Percentiles rank a stretch among this genome's conserved stretches.
Evolutionary conservation across 2,797 vertebrate species (phyloP).

Genomic region (Hoplostethus atlanticus): DNA sequence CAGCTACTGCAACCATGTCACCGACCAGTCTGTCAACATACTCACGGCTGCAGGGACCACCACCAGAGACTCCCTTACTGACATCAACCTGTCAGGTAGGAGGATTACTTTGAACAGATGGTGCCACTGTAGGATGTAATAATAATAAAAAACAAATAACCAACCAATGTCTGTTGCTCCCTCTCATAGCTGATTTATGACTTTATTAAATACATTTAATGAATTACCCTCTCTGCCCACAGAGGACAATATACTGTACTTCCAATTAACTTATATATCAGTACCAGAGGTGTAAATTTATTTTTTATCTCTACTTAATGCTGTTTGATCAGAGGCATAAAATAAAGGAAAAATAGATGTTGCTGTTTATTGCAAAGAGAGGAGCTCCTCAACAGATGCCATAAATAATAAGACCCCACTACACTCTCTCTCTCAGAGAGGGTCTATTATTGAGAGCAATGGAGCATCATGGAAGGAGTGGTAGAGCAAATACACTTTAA

Average conservation of each 20-base stretch:
- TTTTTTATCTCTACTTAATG: background rate
- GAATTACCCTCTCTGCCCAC: background rate
- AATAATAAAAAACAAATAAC: background rate
- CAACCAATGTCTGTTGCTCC: conserved; percentile 17
- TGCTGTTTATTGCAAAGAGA: background rate
- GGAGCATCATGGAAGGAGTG: background rate
- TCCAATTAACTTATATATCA: background rate
- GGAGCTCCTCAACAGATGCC: background rate
- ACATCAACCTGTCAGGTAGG: conserved; percentile 93
- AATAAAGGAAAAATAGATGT: conserved; percentile 18
- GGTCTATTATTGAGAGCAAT: conserved; percentile 9
- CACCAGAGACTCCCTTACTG: conserved; percentile 91
- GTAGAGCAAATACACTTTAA: background rate
- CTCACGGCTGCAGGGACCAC: conserved; percentile 94
- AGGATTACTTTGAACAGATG: background rate
- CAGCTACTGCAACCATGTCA: conserved; percentile 97
- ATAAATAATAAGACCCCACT: conserved; percentile 11
- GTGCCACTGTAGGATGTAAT: background rate
- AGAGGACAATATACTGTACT: background rate
- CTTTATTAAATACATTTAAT: background rate
- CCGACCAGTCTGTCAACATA: conserved; percentile 95
- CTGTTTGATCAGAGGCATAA: background rate
- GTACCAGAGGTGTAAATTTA: background rate
- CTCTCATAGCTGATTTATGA: conserved; percentile 13
- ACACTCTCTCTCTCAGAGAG: background rate